Base-by-base conservation (phyloP, 2,888 invertebrate genomes). In the Pasiphila rectangulata region DNA sequence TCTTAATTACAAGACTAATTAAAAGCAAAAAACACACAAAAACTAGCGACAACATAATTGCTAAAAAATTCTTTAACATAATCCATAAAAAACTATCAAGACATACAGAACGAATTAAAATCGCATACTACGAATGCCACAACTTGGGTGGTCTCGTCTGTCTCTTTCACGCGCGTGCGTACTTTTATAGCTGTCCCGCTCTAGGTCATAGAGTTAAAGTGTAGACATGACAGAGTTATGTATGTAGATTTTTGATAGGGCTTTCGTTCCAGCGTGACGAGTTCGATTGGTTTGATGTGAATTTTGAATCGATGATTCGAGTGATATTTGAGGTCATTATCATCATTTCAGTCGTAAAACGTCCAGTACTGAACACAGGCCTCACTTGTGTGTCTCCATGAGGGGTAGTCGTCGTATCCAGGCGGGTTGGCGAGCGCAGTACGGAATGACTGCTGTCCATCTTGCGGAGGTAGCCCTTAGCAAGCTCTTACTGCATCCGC, bases 141-240 rank as follows among this genome's bases (percentile, higher is more conserved):
- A 44, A 78, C 86, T 86, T 86, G 86, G 86, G 86, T 86, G 86
- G 86, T 86, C 86, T 32, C 10, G 10, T 23, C 55, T n/a, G 35
- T 77, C 74, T 50, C 67, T 17, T 40, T 75, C 69, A 12, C 52
- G 32, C 75, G 0, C 7, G 19, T 2, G 24, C 45, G 54, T 42
- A 41, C 25, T 15, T 27, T 27, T 44, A 42, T 58, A 35, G 43
- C 42, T 17, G 3, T 59, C 64, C 52, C 61, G 17, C n/a, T 62
- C 49, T 53, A 51, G 67, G 74, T 69, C 82, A 83, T 72, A 83
- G 83, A 82, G 57, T 79, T 68, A 62, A 41, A 5, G 49, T 48
- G 51, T 49, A 50, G 54, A 55, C 53, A 50, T 20, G 47, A 39
- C 48, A 48, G 5, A 39, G 41, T 15, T 13, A 32, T 46, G 41